A percentile compares a stretch with the other conserved stretches of the same genome.
Conservation (phyloP, 2,888 invertebrate species). For the Brassicogethes aeneus region DNA sequence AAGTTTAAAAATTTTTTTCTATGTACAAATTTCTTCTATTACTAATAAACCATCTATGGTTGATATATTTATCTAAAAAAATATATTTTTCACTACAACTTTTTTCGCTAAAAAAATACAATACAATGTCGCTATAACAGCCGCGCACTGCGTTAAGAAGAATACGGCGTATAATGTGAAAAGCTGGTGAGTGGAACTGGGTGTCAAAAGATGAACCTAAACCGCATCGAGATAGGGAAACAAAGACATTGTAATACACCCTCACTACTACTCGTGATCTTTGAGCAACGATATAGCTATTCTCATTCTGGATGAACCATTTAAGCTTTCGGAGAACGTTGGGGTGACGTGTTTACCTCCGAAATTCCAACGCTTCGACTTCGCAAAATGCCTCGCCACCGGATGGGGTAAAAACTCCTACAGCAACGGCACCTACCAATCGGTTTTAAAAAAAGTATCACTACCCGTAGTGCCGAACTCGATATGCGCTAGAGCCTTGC, state of each 20-base stretch:
- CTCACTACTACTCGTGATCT: not conserved
- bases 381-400: slow-evolving; percentile 1
- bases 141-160: slow-evolving; percentile 15
- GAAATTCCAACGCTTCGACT: not conserved
- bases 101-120: slow-evolving; percentile 24
- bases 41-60: too few relatives aligned
- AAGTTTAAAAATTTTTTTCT: too few relatives aligned
- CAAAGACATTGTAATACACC: slow-evolving; percentile 1
- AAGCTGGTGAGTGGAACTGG: slow-evolving; percentile 5
- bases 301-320: slow-evolving; percentile 1
- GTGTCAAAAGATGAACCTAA: not conserved
- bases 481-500: not conserved
- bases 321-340: slow-evolving; percentile 2
- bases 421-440: not conserved
- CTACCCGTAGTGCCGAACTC: not conserved
- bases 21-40: too few relatives aligned
- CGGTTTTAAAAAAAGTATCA: slow-evolving; percentile 1
- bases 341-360: slow-evolving; percentile 4
- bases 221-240: slow-evolving; percentile 2
- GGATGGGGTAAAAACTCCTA: slow-evolving; percentile 4
- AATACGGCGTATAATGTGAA: not conserved
- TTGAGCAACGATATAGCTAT: slow-evolving; percentile 5
- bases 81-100: too few relatives aligned
- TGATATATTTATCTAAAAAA: too few relatives aligned
- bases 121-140: slow-evolving; percentile 22